Evolutionary conservation across 1,140 invertebrate species (phyloP).

Genomic region (Eriosoma lanigerum): DNA sequence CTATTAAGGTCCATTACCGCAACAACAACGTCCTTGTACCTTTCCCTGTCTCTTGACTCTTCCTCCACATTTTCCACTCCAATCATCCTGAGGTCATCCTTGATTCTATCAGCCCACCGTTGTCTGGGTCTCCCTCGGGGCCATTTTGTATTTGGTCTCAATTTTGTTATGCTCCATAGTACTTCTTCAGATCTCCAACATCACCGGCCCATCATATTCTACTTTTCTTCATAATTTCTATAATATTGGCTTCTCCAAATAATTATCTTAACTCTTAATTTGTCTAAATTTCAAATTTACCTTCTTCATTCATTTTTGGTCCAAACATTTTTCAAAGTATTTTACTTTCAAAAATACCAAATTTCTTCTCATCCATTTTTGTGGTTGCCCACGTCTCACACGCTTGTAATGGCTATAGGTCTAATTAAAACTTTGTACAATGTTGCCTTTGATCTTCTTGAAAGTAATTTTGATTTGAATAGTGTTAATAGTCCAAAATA

Average conservation of each 20-base stretch:
- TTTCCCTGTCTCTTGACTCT: neutral
- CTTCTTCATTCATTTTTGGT: neutral
- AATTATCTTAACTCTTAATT: neutral
- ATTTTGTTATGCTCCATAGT: neutral
- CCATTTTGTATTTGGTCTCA: no score
- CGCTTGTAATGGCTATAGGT: no score
- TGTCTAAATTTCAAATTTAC: neutral
- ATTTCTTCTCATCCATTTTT: neutral
- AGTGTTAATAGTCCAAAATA: no score
- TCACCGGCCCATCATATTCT: neutral
- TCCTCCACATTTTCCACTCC: neutral
- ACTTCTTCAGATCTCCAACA: constrained; percentile 15
- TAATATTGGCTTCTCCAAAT: neutral
- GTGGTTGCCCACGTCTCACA: no score
- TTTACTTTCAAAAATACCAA: constrained; percentile 2
- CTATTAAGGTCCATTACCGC: neutral
- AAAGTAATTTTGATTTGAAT: no score
- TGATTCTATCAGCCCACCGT: no score
- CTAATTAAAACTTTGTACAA: no score
- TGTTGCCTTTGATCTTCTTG: no score
- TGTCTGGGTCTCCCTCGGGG: no score
- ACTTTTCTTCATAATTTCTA: neutral
- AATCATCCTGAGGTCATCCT: neutral
- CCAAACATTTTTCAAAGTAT: constrained; percentile 3
- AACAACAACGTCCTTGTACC: neutral